Evolutionary conservation across 35 echinoderm and acorn worm species (phyloP).

Genomic region (Lytechinus pictus): DNA sequence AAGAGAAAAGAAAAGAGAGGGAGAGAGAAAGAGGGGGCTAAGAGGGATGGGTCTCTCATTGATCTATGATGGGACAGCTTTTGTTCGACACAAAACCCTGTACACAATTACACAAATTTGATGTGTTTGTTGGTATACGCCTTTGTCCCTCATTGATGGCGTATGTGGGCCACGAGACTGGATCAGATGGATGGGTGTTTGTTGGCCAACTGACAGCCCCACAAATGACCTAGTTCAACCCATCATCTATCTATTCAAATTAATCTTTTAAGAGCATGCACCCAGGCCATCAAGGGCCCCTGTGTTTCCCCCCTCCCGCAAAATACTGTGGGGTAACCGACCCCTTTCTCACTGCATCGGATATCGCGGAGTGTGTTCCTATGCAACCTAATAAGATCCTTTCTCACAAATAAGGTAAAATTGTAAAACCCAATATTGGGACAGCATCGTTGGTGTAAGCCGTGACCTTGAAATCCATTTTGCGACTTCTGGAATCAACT

Average conservation of each 20-base stretch:
- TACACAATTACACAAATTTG: slow-evolving; percentile 20
- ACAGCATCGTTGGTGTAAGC: no score
- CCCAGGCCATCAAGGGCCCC: neutral
- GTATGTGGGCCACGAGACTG: neutral
- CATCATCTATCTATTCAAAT: slow-evolving; percentile 14
- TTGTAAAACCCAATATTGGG: no score
- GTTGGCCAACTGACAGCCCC: neutral
- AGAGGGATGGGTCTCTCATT: neutral
- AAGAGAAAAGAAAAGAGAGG: no score
- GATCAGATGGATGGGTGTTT: neutral
- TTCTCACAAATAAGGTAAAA: no score
- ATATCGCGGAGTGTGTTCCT: no score
- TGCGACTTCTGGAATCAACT: no score
- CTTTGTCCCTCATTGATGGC: neutral
- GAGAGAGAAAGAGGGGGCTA: neutral
- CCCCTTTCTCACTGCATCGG: no score
- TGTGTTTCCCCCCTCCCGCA: neutral
- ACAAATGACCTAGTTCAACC: neutral
- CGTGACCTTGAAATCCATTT: no score
- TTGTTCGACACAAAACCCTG: neutral
- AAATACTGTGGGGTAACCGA: no score
- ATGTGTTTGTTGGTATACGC: slow-evolving; percentile 2
- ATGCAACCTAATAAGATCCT: no score
- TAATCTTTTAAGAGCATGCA: neutral
- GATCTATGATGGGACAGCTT: neutral